Percentiles rank a stretch among this genome's conserved stretches.
Conservation (phyloP, 2,888 invertebrate genomes). For the Drosophila cracens region DNA sequence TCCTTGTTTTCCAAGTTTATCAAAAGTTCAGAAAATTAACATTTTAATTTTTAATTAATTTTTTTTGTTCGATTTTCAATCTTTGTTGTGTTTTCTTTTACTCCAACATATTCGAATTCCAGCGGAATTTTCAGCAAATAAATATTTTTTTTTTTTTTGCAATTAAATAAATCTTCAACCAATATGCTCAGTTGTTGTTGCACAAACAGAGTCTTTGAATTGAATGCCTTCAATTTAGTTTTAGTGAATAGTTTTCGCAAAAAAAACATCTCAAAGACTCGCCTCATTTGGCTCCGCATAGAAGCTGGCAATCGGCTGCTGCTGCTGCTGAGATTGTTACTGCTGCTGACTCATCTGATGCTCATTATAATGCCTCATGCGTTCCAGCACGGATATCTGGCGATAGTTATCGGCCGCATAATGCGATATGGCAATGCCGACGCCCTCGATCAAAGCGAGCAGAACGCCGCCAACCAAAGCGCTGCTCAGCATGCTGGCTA, state of each 20-base stretch:
- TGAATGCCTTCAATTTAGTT: background rate
- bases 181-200: background rate
- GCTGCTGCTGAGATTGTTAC: constrained; percentile 22
- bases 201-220: background rate
- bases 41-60: too few relatives aligned
- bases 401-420: constrained; percentile 58
- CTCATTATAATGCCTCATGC: constrained; percentile 49
- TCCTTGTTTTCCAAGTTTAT: background rate
- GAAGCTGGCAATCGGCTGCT: constrained; percentile 25
- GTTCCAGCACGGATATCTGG: constrained; percentile 57
- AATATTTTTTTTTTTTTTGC: background rate
- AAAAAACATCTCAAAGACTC: constrained; percentile 1
- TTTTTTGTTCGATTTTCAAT: too few relatives aligned
- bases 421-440: constrained; percentile 56
- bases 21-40: background rate
- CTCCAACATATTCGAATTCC: background rate
- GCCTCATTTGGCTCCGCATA: constrained; percentile 33
- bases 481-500: constrained; percentile 59
- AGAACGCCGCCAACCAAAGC: constrained; percentile 63
- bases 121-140: background rate
- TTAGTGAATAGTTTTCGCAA: background rate
- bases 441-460: constrained; percentile 63
- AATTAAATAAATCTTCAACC: too few relatives aligned
- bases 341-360: constrained; percentile 34
- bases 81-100: too few relatives aligned